Conservation (phyloP, 1,140 invertebrate species). For the Pteromalus puparum region DNA sequence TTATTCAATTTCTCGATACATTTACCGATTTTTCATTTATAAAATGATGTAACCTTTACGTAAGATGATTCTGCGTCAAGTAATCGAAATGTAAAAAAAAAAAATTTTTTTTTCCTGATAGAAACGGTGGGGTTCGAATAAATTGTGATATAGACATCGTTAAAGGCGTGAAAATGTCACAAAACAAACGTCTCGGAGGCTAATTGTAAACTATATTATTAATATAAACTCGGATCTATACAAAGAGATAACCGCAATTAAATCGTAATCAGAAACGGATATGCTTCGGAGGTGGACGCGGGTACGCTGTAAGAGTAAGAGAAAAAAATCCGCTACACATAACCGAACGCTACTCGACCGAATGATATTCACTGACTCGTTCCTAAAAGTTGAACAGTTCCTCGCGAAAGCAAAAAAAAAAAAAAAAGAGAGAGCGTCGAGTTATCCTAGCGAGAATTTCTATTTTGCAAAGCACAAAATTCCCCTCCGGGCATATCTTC, state of each 20-base stretch:
- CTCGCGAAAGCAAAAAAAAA: constrained; percentile 14
- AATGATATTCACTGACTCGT: constrained; percentile 27
- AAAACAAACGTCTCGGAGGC: constrained; percentile 36
- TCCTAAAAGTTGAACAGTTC: constrained; percentile 47
- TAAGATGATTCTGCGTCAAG: too few relatives aligned
- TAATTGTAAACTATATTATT: constrained; percentile 33
- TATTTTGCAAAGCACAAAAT: constrained; percentile 41
- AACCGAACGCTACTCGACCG: not conserved
- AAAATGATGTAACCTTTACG: too few relatives aligned
- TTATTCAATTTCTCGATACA: too few relatives aligned
- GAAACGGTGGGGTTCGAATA: constrained; percentile 24
- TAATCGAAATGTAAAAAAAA: too few relatives aligned
- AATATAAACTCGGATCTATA: constrained; percentile 23
- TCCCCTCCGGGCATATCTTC: constrained; percentile 39
- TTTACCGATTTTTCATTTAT: too few relatives aligned
- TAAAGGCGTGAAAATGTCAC: constrained; percentile 17
- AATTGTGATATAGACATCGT: constrained; percentile 45
- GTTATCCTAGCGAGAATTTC: not conserved
- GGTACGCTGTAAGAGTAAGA: not conserved
- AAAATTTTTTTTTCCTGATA: not conserved
- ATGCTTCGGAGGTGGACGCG: constrained; percentile 44
- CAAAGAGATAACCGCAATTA: constrained; percentile 9
- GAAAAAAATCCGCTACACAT: not conserved
- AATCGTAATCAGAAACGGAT: not conserved
- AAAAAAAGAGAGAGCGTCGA: not conserved